Conservation (phyloP, 1,140 invertebrate species). For the Daktulosphaira vitifoliae region DNA sequence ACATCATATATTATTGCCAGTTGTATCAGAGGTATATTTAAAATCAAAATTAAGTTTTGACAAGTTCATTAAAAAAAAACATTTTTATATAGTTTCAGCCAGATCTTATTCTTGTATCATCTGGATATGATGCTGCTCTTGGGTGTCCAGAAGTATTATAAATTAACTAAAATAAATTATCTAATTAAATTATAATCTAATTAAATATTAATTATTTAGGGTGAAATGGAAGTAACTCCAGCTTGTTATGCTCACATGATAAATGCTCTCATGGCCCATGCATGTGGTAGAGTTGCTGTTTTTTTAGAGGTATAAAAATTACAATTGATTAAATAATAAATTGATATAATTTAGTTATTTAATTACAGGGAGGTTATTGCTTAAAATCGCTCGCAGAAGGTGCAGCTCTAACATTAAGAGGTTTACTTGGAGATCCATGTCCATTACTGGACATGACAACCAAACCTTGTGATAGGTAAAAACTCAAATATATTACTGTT, state of each 20-base stretch:
- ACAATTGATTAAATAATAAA: not conserved
- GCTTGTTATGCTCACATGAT: conserved; percentile 77
- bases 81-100: conserved; percentile 65
- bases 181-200: not conserved
- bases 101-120: conserved; percentile 76
- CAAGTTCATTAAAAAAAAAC: conserved; percentile 26
- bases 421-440: conserved; percentile 77
- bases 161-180: not conserved
- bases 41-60: not conserved
- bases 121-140: conserved; percentile 82
- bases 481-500: not conserved
- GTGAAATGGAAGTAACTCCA: conserved; percentile 83
- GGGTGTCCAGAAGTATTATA: conserved; percentile 76
- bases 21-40: conserved; percentile 73
- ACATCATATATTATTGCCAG: conserved; percentile 76
- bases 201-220: conserved; percentile 48
- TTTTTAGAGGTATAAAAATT: conserved; percentile 57
- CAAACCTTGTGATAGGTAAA: conserved; percentile 50
- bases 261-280: conserved; percentile 63
- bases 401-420: conserved; percentile 74
- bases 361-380: conserved; percentile 84
- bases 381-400: conserved; percentile 81
- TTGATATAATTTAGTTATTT: conserved; percentile 37
- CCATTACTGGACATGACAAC: conserved; percentile 52
- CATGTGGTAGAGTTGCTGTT: conserved; percentile 66